Conservation (phyloP, 2,888 invertebrate genomes). For the Aradus depressus region DNA sequence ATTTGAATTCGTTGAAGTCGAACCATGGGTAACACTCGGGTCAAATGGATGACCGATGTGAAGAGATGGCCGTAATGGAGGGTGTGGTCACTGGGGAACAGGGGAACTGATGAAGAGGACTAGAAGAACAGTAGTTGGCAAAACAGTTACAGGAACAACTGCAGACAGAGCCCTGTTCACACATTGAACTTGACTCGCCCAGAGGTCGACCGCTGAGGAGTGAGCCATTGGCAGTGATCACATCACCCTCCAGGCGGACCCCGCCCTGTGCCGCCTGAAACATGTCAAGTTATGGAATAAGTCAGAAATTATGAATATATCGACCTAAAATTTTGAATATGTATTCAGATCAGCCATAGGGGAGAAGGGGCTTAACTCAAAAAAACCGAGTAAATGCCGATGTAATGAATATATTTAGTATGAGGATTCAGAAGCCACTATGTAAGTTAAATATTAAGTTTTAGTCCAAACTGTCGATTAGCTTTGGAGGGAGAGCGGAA, state of each 20-base stretch:
- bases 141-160: constrained; percentile 38
- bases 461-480: no score
- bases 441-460: no score
- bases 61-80: constrained; percentile 33
- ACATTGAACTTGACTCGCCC: constrained; percentile 39
- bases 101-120: constrained; percentile 3
- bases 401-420: no score
- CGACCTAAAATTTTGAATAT: no score
- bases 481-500: no score
- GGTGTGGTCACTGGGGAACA: constrained; percentile 31
- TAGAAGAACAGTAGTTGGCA: constrained; percentile 2
- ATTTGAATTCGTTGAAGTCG: constrained; percentile 1
- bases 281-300: no score
- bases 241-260: constrained; percentile 90
- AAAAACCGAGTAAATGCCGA: no score
- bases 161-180: constrained; percentile 38
- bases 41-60: constrained; percentile 30
- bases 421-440: no score
- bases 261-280: constrained; percentile 84
- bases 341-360: no score
- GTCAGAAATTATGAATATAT: no score
- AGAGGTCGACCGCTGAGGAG: constrained; percentile 60
- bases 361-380: no score
- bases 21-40: constrained; percentile 11
- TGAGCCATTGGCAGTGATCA: constrained; percentile 88